Percentiles rank a stretch among this genome's conserved stretches.
Evolutionary conservation across 2,888 invertebrate genomes (phyloP).

Genomic region (Sinhomidia bicolor): DNA sequence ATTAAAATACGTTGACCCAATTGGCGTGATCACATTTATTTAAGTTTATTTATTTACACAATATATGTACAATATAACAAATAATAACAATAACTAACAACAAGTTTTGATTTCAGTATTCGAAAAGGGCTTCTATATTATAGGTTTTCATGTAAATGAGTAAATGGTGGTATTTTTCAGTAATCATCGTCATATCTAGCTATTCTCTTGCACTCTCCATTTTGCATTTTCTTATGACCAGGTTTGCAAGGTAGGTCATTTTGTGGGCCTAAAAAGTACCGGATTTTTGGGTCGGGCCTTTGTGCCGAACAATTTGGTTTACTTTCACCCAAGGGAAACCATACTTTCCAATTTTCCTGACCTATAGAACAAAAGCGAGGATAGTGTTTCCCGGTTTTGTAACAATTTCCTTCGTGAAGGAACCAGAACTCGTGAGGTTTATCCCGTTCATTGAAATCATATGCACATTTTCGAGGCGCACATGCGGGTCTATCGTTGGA

Average conservation of each 20-base stretch:
- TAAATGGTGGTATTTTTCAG: background rate
- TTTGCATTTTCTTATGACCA: slow-evolving; percentile 68
- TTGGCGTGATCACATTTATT: too few species aligned
- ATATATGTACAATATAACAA: too few species aligned
- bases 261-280: slow-evolving; percentile 14
- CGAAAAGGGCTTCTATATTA: too few species aligned
- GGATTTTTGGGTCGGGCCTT: background rate
- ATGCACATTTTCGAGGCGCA: slow-evolving; percentile 41
- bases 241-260: slow-evolving; percentile 64
- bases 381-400: slow-evolving; percentile 58
- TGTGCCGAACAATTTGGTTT: background rate
- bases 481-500: background rate
- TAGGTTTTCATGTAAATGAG: too few species aligned
- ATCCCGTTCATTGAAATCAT: background rate
- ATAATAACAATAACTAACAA: too few species aligned
- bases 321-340: background rate
- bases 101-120: too few species aligned
- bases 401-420: slow-evolving; percentile 57
- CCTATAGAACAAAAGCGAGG: background rate
- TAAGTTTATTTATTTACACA: too few species aligned
- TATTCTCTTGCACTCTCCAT: slow-evolving; percentile 64
- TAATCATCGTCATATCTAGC: slow-evolving; percentile 46
- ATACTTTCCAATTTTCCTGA: slow-evolving; percentile 35
- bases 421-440: slow-evolving; percentile 53
- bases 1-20: too few species aligned